Evolutionary conservation across 2,888 invertebrate genomes (phyloP).

Genomic region (Phoronis australis): DNA sequence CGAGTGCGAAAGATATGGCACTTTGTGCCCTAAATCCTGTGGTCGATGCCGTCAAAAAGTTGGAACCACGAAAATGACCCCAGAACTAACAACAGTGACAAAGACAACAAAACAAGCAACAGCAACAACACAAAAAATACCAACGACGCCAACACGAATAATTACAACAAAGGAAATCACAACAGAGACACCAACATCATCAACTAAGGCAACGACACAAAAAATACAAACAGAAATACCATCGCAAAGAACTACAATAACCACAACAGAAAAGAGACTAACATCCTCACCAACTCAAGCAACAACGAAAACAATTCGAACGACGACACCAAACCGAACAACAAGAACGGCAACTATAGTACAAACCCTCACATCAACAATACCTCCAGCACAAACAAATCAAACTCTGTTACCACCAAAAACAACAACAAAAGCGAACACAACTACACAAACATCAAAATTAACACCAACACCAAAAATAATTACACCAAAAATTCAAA

Average conservation of each 20-base stretch:
- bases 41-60: no score
- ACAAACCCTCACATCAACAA: no score
- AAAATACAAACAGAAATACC: slow-evolving; percentile 8
- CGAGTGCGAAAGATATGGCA: no score
- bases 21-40: no score
- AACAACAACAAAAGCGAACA: no score
- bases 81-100: slow-evolving; percentile 1
- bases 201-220: slow-evolving; percentile 11
- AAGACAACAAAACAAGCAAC: slow-evolving; percentile 1
- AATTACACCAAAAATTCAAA: no score
- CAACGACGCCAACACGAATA: slow-evolving; percentile 7
- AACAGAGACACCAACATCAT: slow-evolving; percentile 10
- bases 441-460: no score
- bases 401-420: no score
- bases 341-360: no score
- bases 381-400: no score
- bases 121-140: slow-evolving; percentile 1
- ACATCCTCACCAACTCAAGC: neutral
- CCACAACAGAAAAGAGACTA: neutral
- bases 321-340: neutral
- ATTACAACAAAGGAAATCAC: slow-evolving; percentile 10
- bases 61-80: neutral
- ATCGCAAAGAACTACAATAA: neutral
- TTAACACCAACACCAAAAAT: no score
- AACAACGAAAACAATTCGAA: neutral